Evolutionary conservation across 2,888 invertebrate species (phyloP).

Genomic region (Nezara viridula): DNA sequence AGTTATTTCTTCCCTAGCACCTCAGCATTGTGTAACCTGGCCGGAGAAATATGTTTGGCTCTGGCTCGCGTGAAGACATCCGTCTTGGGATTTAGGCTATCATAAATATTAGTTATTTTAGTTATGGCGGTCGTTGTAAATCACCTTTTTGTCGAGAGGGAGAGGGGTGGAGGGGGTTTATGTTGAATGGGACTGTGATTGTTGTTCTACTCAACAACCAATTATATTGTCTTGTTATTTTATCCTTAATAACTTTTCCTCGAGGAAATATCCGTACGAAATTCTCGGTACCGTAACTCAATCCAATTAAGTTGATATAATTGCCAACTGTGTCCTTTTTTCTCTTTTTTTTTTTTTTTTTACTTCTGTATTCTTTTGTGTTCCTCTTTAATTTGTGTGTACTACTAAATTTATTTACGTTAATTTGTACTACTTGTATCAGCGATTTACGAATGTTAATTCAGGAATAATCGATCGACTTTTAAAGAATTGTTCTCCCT

Average conservation of each 20-base stretch:
- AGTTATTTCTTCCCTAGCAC: slow-evolving; percentile 47
- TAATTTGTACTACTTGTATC: background rate
- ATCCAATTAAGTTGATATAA: slow-evolving; percentile 30
- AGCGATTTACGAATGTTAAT: background rate
- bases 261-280: slow-evolving; percentile 7
- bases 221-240: slow-evolving; percentile 46
- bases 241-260: slow-evolving; percentile 40
- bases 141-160: background rate
- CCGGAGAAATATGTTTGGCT: slow-evolving; percentile 64
- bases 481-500: background rate
- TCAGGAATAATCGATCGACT: background rate
- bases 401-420: background rate
- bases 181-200: slow-evolving; percentile 12
- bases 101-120: slow-evolving; percentile 43
- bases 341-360: background rate
- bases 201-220: slow-evolving; percentile 43
- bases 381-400: background rate
- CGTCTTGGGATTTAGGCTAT: slow-evolving; percentile 33
- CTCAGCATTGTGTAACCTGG: slow-evolving; percentile 47
- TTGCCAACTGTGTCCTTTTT: background rate
- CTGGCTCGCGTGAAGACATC: background rate
- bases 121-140: slow-evolving; percentile 21
- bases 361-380: background rate
- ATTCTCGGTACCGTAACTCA: slow-evolving; percentile 22
- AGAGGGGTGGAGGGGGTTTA: background rate